These are phyloP conservation scores for Eledona agricola DNA, from an alignment of 2,888 invertebrate species.

Conservation along the genomic window DNA sequence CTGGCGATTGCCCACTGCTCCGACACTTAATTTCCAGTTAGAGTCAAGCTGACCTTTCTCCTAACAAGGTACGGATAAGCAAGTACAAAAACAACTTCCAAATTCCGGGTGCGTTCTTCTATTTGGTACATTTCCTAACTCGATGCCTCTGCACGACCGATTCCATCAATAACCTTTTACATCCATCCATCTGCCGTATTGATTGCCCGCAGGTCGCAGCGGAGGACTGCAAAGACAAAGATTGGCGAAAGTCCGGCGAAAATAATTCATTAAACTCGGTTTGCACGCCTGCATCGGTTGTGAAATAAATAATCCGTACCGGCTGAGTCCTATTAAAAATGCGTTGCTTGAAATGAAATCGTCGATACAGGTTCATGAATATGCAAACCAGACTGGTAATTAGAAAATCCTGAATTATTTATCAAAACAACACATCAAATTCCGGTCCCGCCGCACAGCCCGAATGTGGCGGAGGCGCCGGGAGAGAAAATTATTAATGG, in stretches of 20 bases:
- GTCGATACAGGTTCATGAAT: too few species aligned
- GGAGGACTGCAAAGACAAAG: slow-evolving; percentile 32
- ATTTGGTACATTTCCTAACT: slow-evolving; percentile 42
- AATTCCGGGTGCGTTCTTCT: slow-evolving; percentile 39
- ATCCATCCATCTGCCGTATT: slow-evolving; percentile 53
- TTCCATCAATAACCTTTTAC: slow-evolving; percentile 53
- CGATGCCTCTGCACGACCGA: slow-evolving; percentile 43
- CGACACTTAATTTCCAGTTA: slow-evolving; percentile 35
- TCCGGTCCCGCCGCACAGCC: too few species aligned
- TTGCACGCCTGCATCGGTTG: too few species aligned
- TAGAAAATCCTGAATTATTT: too few species aligned
- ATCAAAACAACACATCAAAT: too few species aligned
- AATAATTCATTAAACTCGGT: too few species aligned
- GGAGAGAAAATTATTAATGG: slow-evolving; percentile 1
- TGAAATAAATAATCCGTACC: too few species aligned
- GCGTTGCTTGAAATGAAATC: too few species aligned
- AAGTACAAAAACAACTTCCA: slow-evolving; percentile 41
- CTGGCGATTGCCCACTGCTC: slow-evolving; percentile 38
- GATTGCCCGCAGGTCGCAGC: slow-evolving; percentile 50
- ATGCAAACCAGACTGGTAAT: too few species aligned
- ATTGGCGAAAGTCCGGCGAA: too few species aligned
- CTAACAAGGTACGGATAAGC: slow-evolving; percentile 38
- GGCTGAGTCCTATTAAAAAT: too few species aligned
- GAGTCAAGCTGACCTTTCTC: slow-evolving; percentile 29
- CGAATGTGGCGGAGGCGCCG: too few species aligned